Evolutionary conservation across 1,140 invertebrate species (phyloP).

Genomic region (Tetramorium parvispinum): DNA sequence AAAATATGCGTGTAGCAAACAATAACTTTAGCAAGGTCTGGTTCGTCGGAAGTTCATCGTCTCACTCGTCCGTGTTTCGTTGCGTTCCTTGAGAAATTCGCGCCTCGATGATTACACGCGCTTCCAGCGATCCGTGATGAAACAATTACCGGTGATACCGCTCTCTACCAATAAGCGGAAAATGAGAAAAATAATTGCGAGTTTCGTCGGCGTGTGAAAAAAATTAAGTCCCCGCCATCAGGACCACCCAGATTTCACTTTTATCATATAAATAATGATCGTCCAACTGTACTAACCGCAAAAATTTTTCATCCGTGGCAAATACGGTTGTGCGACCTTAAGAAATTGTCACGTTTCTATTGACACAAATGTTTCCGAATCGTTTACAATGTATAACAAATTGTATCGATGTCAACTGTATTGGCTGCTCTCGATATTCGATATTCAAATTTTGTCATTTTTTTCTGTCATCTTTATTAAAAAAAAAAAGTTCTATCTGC

Average conservation of each 20-base stretch:
- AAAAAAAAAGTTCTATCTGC: not conserved
- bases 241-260: conserved; percentile 26
- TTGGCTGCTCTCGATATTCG: not conserved
- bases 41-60: conserved; percentile 56
- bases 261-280: conserved; percentile 6
- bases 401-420: not conserved
- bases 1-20: not conserved
- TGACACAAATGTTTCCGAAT: conserved; percentile 1
- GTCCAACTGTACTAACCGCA: not conserved
- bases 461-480: not conserved
- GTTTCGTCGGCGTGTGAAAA: not conserved
- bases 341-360: conserved; percentile 13
- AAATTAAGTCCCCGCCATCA: conserved; percentile 10
- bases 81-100: conserved; percentile 62
- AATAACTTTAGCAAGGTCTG: conserved; percentile 28
- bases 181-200: conserved; percentile 63
- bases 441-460: not conserved
- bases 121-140: conserved; percentile 55
- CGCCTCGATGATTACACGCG: conserved; percentile 60
- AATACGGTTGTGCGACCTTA: not conserved
- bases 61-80: conserved; percentile 41
- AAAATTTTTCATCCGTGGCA: conserved; percentile 23
- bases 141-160: conserved; percentile 54
- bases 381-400: not conserved
- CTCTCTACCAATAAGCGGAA: conserved; percentile 62